Evolutionary conservation across 1,140 invertebrate species (phyloP).

Genomic region (Bombus turneri): DNA sequence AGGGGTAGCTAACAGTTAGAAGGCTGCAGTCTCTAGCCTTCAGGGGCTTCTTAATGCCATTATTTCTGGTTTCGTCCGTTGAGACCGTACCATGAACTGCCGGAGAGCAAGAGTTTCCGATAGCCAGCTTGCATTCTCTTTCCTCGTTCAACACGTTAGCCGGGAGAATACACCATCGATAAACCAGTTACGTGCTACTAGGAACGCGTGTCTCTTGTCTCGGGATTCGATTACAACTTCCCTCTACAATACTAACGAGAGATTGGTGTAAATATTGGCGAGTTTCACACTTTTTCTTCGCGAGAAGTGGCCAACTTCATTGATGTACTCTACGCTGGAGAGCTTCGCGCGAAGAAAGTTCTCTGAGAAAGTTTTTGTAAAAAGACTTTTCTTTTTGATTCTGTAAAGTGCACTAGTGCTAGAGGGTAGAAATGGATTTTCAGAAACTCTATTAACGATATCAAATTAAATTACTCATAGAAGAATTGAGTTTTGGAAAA

Average conservation of each 20-base stretch:
- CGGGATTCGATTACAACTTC: constrained; percentile 45
- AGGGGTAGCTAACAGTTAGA: constrained; percentile 74
- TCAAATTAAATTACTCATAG: too few relatives aligned
- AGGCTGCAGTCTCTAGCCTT: constrained; percentile 73
- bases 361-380: background rate
- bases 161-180: constrained; percentile 17
- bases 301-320: background rate
- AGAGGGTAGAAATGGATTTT: background rate
- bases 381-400: background rate
- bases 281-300: background rate
- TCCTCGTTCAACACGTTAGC: background rate
- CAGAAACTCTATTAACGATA: background rate
- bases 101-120: constrained; percentile 39
- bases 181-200: constrained; percentile 38
- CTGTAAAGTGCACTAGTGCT: background rate
- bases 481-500: background rate
- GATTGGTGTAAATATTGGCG: constrained; percentile 36
- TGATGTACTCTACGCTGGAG: background rate
- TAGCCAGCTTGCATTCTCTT: constrained; percentile 21
- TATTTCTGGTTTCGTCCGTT: constrained; percentile 75
- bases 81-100: constrained; percentile 34
- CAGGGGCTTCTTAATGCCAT: constrained; percentile 80
- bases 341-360: background rate
- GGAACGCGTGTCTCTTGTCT: constrained; percentile 42
- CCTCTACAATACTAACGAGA: constrained; percentile 4